Conservation (phyloP, 2,888 invertebrate species). For the Epirrhoe alternata region DNA sequence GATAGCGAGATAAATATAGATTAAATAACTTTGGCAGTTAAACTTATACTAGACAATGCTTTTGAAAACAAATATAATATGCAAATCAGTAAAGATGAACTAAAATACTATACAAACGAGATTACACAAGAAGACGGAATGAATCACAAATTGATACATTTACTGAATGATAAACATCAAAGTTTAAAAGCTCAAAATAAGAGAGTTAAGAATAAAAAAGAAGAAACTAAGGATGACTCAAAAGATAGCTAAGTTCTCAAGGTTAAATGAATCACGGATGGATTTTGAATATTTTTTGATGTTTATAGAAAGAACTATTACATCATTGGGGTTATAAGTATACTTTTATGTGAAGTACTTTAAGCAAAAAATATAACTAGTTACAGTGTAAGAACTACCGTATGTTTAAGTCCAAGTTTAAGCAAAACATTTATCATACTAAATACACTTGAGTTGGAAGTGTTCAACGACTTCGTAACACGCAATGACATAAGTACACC, state of each 20-base stretch:
- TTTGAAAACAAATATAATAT: not conserved
- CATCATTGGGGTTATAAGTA: constrained; percentile 3
- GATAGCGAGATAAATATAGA: constrained; percentile 35
- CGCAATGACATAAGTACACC: constrained; percentile 48
- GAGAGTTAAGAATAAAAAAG: constrained; percentile 1
- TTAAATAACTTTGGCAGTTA: constrained; percentile 6
- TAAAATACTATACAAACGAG: too few relatives aligned
- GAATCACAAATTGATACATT: not conserved
- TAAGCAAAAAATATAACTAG: constrained; percentile 2
- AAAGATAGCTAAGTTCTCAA: constrained; percentile 20
- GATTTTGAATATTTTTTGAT: constrained; percentile 18
- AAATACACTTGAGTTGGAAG: constrained; percentile 32
- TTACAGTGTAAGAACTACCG: constrained; percentile 20
- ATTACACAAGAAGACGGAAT: not conserved
- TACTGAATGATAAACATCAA: not conserved
- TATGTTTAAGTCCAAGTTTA: constrained; percentile 32
- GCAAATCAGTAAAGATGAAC: not conserved
- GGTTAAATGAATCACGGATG: constrained; percentile 20
- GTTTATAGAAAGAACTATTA: constrained; percentile 14
- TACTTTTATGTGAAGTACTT: not conserved
- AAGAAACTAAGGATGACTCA: constrained; percentile 5
- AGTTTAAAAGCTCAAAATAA: constrained; percentile 1
- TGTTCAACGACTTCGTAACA: constrained; percentile 43
- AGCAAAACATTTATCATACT: constrained; percentile 42
- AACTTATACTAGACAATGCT: not conserved